Percentiles rank a stretch among this genome's conserved stretches.
These are phyloP conservation scores for Anthoptus insignis DNA, from an alignment of 2,888 invertebrate genomes.

Conservation along the genomic window DNA sequence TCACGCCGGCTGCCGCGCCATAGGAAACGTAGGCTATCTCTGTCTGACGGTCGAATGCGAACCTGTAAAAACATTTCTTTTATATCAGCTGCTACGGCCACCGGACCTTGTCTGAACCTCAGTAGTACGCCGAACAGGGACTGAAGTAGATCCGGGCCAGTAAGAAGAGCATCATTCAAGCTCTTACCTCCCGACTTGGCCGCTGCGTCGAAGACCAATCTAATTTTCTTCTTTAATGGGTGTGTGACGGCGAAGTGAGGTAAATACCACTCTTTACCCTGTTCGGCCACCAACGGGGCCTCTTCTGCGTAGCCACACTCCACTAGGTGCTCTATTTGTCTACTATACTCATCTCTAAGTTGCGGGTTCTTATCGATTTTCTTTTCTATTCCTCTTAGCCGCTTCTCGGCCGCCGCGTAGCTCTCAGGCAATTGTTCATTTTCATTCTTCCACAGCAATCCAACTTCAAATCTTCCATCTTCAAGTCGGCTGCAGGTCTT, in stretches of 20 bases:
- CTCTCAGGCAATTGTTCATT: not conserved
- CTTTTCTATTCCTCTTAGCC: not conserved
- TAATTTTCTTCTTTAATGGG: not conserved
- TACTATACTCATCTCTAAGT: not conserved
- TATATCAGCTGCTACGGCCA: slow-evolving; percentile 39
- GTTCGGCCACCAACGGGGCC: not conserved
- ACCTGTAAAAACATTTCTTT: slow-evolving; percentile 45
- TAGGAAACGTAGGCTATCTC: slow-evolving; percentile 37
- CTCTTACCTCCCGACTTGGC: not conserved
- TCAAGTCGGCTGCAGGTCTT: not conserved
- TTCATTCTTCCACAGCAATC: not conserved
- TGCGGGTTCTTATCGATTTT: not conserved
- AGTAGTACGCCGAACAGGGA: slow-evolving; percentile 30
- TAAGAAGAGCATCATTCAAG: slow-evolving; percentile 17
- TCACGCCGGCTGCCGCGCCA: slow-evolving; percentile 21
- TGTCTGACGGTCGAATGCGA: slow-evolving; percentile 19
- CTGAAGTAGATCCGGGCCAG: slow-evolving; percentile 38
- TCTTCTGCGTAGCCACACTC: not conserved
- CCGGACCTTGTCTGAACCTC: slow-evolving; percentile 25
- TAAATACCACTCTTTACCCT: slow-evolving; percentile 7
- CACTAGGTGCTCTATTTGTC: not conserved
- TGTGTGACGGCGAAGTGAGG: slow-evolving; percentile 4
- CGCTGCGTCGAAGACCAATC: slow-evolving; percentile 10
- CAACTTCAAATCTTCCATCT: not conserved
- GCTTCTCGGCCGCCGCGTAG: not conserved